Conservation (phyloP, 2,888 invertebrate species). For the Polymixis flavicincta region DNA sequence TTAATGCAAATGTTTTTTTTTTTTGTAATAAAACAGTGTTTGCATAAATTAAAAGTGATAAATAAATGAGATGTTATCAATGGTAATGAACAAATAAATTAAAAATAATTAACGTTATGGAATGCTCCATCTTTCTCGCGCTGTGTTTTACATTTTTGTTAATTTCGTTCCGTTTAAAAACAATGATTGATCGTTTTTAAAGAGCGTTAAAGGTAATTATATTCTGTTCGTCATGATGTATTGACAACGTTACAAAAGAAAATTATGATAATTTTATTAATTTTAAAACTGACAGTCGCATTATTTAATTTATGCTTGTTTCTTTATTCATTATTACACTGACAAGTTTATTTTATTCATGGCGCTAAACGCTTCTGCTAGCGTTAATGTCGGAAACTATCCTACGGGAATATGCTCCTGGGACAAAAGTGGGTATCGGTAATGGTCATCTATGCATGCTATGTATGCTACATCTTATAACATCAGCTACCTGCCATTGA, state of each 20-base stretch:
- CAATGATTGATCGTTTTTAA: conserved; percentile 48
- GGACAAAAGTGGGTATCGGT: too few relatives aligned
- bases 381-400: too few relatives aligned
- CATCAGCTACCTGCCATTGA: too few relatives aligned
- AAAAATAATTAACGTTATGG: conserved; percentile 41
- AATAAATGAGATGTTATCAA: conserved; percentile 33
- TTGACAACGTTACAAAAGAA: conserved; percentile 34
- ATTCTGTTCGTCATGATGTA: conserved; percentile 9
- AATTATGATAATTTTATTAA: not conserved
- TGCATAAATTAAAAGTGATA: conserved; percentile 26
- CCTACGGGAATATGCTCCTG: too few relatives aligned
- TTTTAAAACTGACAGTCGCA: not conserved
- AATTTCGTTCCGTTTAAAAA: conserved; percentile 37
- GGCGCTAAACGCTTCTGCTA: too few relatives aligned
- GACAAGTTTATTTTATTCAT: not conserved
- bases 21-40: not conserved
- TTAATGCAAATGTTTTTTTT: conserved; percentile 22
- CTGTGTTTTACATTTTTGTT: conserved; percentile 30
- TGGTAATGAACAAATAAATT: conserved; percentile 44
- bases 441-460: too few relatives aligned
- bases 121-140: conserved; percentile 22
- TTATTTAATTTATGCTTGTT: not conserved
- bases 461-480: too few relatives aligned
- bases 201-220: conserved; percentile 25
- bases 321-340: not conserved